phyloP scores from a whole-genome alignment of 2,888 invertebrate species.

The Ischnus inquisitorius region DNA sequence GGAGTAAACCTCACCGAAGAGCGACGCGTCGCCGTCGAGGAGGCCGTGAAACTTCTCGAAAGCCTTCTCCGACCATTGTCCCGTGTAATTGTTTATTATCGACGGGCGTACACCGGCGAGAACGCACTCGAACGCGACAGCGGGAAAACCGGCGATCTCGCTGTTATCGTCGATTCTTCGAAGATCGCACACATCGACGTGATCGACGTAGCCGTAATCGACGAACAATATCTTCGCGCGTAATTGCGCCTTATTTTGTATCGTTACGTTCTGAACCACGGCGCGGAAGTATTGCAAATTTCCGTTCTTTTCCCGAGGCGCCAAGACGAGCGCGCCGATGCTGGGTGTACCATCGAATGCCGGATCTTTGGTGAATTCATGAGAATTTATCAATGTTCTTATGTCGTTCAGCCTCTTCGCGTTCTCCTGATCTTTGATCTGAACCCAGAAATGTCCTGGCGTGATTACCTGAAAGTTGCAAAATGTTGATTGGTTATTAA shows the following conservation, averaged over 20 bases:
- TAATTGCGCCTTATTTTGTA: constrained; percentile 72
- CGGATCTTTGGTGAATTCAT: constrained; percentile 70
- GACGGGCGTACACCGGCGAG: constrained; percentile 91
- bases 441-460: constrained; percentile 91
- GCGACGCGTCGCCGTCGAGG: constrained; percentile 76
- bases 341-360: constrained; percentile 77
- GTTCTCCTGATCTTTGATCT: constrained; percentile 86
- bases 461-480: constrained; percentile 86
- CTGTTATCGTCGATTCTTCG: constrained; percentile 78
- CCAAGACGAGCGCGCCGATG: constrained; percentile 87
- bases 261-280: constrained; percentile 71
- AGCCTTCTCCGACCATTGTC: constrained; percentile 88
- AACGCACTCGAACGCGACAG: constrained; percentile 90
- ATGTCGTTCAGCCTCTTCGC: constrained; percentile 77
- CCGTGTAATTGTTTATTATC: constrained; percentile 87
- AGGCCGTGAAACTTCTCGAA: constrained; percentile 85
- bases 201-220: constrained; percentile 91
- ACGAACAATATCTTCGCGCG: constrained; percentile 90
- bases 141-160: constrained; percentile 84
- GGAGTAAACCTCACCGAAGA: constrained; percentile 89
- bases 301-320: constrained; percentile 86
- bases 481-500: constrained; percentile 30
- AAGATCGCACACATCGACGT: constrained; percentile 86
- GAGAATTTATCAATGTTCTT: constrained; percentile 82
- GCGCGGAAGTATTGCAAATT: constrained; percentile 79